Evolutionary conservation across 2,113 vertebrate genomes (phyloP), one percentile per base, ranked within the genome.

Genomic region (Coptodon bakossiorum): DNA sequence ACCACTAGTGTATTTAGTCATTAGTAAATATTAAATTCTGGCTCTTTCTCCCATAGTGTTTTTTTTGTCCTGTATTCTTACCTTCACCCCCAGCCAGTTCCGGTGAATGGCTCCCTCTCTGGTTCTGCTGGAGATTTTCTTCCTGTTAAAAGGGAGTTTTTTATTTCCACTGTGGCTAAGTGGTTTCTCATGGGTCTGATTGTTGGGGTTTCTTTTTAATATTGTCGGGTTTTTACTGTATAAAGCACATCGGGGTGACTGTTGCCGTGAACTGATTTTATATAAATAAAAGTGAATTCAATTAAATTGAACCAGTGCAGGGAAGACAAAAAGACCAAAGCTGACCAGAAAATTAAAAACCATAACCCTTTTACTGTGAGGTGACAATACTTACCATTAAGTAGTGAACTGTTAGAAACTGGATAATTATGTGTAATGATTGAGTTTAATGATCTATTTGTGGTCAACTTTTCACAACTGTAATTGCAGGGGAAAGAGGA

Each of bases 321-420:
- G 3, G 38, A 73, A 6, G 22, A 3, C 38, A 45, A 6, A 45
- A 9, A 16, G 29, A 34, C 9, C 16, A 31, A 29, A 16, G 5
- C 13, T 16, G 66, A 71, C 22, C n/a, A 24, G 8, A 4, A 71
- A 27, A 43, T 45, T 5, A 27, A 38, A 73, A 73, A 48, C 40
- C 68, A 48, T 16, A 17, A 45, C 4, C 40, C 14, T 48, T 10
- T 73, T 17, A 17, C 22, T 73, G 40, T 73, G 40, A 73, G 40
- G 22, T 29, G 68, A 48, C 22, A 48, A 45, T 1, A 73, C 40
- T 73, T 17, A 45, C 38, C 68, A 73, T 24, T 73, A 73, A 45
- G 22, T 29, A 73, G 68, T 73, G 68, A 73, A 73, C 40, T 48
- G 13, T 59, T 57, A 19, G 31, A 53, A 84, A 73, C 24, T 27